Percentiles rank a stretch among this genome's conserved stretches.
phyloP scores from a whole-genome alignment of 2,113 vertebrate genomes.

The Halcyon senegalensis region DNA sequence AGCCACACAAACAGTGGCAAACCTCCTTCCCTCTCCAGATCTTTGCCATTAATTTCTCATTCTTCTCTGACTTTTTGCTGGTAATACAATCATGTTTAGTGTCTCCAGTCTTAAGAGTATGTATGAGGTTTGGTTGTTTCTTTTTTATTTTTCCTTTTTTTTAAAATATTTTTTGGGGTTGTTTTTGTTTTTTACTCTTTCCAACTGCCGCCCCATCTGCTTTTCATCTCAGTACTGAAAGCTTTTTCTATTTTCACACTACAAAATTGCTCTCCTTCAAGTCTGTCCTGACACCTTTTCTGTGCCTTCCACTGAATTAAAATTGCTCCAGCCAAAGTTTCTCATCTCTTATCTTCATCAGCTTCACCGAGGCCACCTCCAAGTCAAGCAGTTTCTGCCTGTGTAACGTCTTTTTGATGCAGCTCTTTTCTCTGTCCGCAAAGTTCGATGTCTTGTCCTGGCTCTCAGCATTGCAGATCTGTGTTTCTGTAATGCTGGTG shows the following conservation, averaged over 20 bases:
- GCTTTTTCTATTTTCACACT: background rate
- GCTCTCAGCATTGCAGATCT: background rate
- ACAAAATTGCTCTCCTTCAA: background rate
- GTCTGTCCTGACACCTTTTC: constrained; percentile 31
- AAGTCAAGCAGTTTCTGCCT: background rate
- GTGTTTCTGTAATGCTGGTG: background rate
- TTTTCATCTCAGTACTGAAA: background rate
- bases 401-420: background rate
- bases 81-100: background rate
- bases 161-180: background rate
- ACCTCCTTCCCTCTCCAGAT: background rate
- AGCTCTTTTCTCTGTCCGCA: background rate
- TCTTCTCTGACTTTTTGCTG: background rate
- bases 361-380: background rate
- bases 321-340: background rate
- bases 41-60: background rate
- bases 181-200: background rate
- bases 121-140: background rate
- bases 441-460: background rate
- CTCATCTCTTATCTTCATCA: background rate
- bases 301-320: background rate
- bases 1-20: background rate
- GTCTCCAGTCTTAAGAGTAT: background rate
- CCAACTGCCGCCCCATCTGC: constrained; percentile 39
- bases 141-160: background rate